Evolutionary conservation across 2,113 vertebrate species (phyloP).

Genomic region (Garra rufa): DNA sequence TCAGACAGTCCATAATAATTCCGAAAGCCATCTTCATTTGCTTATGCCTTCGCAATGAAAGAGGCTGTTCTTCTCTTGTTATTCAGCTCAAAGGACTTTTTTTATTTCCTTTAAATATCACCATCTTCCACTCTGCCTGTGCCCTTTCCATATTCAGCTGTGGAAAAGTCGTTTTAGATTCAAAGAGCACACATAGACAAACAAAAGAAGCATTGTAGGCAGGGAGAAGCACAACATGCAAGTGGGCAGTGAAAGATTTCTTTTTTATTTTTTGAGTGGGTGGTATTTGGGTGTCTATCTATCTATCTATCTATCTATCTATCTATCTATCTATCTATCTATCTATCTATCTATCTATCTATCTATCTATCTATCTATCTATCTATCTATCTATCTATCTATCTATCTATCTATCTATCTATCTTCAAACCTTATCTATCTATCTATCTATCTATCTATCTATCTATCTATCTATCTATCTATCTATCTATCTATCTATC

Average conservation of each 20-base stretch:
- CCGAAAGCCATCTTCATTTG: conserved; percentile 35
- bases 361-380: neutral
- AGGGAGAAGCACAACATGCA: conserved; percentile 4
- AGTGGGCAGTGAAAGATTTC: conserved; percentile 3
- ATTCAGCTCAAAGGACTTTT: neutral
- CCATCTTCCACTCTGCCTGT: conserved; percentile 1
- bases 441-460: too few species aligned
- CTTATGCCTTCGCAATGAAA: neutral
- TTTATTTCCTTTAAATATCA: conserved; percentile 21
- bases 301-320: too few species aligned
- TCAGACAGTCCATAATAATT: conserved; percentile 40
- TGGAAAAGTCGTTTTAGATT: conserved; percentile 16
- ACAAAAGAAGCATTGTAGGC: conserved; percentile 51
- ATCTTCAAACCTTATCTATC: neutral
- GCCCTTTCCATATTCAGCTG: conserved; percentile 29
- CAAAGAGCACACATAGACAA: neutral
- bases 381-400: neutral
- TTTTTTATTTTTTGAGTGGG: neutral
- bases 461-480: too few species aligned
- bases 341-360: neutral
- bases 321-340: neutral
- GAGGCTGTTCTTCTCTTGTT: neutral
- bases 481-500: too few species aligned
- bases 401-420: neutral
- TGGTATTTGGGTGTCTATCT: neutral